Evolutionary conservation across 2,888 invertebrate genomes (phyloP), one percentile per base, ranked within the genome.

Genomic region (Tinea semifulvella): DNA sequence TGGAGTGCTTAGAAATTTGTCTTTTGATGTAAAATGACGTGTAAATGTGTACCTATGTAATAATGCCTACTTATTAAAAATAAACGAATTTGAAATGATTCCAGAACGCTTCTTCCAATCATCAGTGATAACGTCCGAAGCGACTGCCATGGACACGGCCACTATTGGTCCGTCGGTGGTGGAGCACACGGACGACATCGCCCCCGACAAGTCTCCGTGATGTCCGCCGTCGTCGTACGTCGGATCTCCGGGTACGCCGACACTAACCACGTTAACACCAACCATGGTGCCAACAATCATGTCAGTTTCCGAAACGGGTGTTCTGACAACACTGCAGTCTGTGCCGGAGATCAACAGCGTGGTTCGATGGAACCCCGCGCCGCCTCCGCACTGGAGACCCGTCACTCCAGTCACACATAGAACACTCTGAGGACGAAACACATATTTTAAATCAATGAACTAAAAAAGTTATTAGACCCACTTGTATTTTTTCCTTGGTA

Each of bases 91-190:
- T n/a, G n/a, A n/a, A n/a, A n/a, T n/a, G n/a, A 16, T 22, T 58
- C 48, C 84, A 80, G 86, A 86, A 63, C 81, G 86, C 46, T 86
- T 86, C 75, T 86, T 86, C 68, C 86, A 86, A 72, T 83, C 85
- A 31, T 81, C 77, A 57, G 84, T 83, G 56, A 80, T 83, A 45
- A 83, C 84, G 28, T 74, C 81, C 1, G 86, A 86, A 50, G 72
- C 82, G 45, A 71, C 84, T 13, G 84, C 85, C 31, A 83, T 82
- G 80, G 82, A 82, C 64, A 82, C 76, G 44, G 62, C 67, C 2
- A 64, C 62, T 10, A 70, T 68, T 45, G 66, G 62, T 1, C 63
- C 62, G 47, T 51, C 60, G 2, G 63, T 59, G 43, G 72, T 66
- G 1, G 75, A 71, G 46, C 52, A 61, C 42, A 46, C 53, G 0